phyloP scores from a whole-genome alignment of 2,113 vertebrate genomes.

The Gavia stellata region DNA sequence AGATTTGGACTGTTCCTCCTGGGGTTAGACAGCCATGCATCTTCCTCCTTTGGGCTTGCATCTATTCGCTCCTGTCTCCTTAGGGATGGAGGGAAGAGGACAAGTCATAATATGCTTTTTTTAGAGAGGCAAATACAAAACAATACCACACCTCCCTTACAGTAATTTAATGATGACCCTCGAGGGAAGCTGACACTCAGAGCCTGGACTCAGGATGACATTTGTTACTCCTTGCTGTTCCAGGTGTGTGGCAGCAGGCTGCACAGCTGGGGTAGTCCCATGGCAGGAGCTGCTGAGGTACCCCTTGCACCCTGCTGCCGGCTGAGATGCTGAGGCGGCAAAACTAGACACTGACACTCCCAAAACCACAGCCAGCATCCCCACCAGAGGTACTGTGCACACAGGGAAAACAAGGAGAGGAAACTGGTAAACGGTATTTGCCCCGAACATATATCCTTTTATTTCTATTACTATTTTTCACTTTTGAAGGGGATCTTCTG shows the following conservation, averaged over 20 bases:
- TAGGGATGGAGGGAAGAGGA: background rate
- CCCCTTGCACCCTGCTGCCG: background rate
- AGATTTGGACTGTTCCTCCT: slow-evolving; percentile 71
- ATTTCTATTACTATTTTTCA: background rate
- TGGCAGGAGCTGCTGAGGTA: background rate
- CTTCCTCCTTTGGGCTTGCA: slow-evolving; percentile 62
- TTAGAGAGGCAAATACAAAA: background rate
- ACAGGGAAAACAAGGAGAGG: background rate
- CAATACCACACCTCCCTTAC: background rate
- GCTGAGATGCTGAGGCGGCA: background rate
- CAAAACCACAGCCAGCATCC: background rate
- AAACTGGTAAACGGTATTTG: accelerated
- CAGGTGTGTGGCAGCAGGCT: background rate
- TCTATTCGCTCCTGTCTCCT: slow-evolving; percentile 76
- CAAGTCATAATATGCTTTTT: background rate
- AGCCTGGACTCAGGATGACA: background rate
- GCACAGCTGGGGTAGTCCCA: background rate
- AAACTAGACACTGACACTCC: background rate
- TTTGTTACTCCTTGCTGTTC: background rate
- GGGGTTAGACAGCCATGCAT: slow-evolving; percentile 65
- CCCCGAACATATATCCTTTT: background rate
- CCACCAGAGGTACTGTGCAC: background rate
- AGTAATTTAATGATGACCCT: too few species aligned
- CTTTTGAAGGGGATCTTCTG: background rate
- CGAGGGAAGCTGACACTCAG: background rate